Evolutionary conservation across 2,113 vertebrate genomes (phyloP), one percentile per base, ranked within the genome.

Genomic region (Nymphicus hollandicus): DNA sequence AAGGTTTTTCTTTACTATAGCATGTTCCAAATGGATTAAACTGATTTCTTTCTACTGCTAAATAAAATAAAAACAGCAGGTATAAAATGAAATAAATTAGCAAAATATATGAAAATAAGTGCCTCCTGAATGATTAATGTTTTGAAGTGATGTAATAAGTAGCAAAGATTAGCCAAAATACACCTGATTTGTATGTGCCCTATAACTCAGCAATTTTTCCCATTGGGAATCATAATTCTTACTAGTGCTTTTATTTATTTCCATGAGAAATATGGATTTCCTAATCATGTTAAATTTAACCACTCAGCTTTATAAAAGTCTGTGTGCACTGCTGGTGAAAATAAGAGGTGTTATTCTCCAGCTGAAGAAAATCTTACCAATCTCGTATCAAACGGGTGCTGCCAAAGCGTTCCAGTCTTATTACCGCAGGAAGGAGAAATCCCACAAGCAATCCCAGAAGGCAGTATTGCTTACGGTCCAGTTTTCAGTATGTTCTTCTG

Each of bases 381-480:
- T 47, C n/a, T 37, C 5, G 0, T 17, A 31, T 8, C 46, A 25
- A 28, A 81, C 41, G 53, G 50, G 29, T 25, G 46, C 64, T 93
- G 69, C 18, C 29, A 27, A 41, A n/a, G 17, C 61, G 17, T 47
- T 89, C 33, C 29, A 24, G 19, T 14, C 61, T 88, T 64, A 66
- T 73, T 70, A 50, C 35, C 28, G 58, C 16, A 70, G 55, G 35
- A 66, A 77, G 18, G 31, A 70, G 66, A 86, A 91, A 82, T 15
- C n/a, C 56, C 81, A 74, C 13, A 43, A 90, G 60, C 39, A 87
- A 69, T 15, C 11, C 37, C 35, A 71, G 74, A 61, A 80, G n/a
- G 1, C 0, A 11, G 47, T 33, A 56, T 3, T 80, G 58, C 65
- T 63, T 61, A 18, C 0, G 0, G 87, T 20, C 47, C 68, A 55